Base-by-base conservation (phyloP, 2,797 vertebrate genomes). In the Otolemur crassicaudatus region DNA sequence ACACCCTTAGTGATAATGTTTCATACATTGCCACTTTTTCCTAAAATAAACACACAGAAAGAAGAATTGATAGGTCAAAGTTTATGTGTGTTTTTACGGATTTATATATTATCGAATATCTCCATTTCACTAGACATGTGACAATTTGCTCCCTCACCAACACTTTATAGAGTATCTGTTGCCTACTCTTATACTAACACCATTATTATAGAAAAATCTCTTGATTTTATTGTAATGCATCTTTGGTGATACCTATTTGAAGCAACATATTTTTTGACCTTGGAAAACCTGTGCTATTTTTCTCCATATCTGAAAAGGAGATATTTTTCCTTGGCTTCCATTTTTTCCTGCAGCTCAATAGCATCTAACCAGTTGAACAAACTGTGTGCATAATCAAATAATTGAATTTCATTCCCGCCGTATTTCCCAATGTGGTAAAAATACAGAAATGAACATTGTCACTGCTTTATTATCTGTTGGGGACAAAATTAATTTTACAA, bases 321-420 rank as follows among this genome's bases (percentile, higher is more conserved):
- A 0, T 80, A 65, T 53, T 87, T 97, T 90, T 43, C 11, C 17
- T 87, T 81, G 23, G 2, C 2, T 81, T 4, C 23, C 27, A 67
- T 8, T 80, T 90, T 84, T 72, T 76, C 4, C n/a, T 72, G 1
- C 25, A 75, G 27, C 5, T 25, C 17, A 69, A 10, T 73, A 27
- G 12, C 37, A 76, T 40, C 4, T 53, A 95, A 20, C 34, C 70
- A 73, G 90, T 83, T 90, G 60, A 23, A 63, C 11, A 76, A 73
- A 93, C 87, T 83, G 25, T 84, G 27, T 77, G 8, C n/a, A 85
- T 19, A 49, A 70, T 79, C 65, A 95, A 80, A 81, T 83, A 86
- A 86, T 27, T 69, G 43, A 31, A 80, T 13, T 79, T 91, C 83
- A 93, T 34, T 75, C 19, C 37, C 92, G 17, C 2, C 65, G 14